These are phyloP conservation scores for Sussaba pulchella DNA, from an alignment of 2,888 invertebrate species.

Conservation along the genomic window DNA sequence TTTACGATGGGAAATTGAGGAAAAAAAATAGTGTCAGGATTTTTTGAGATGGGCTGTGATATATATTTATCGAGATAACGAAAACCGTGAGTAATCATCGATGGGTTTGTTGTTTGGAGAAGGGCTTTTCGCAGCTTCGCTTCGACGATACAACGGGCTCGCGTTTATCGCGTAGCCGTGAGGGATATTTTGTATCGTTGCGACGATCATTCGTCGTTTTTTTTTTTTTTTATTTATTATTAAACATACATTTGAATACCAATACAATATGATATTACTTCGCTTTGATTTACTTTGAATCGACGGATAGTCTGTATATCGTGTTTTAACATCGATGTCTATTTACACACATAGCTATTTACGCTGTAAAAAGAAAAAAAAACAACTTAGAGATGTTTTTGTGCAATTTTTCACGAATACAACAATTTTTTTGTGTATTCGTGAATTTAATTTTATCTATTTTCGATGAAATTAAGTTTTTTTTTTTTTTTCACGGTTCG, in stretches of 20 bases:
- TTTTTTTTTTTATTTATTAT: too few species aligned
- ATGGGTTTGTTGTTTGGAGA: slow-evolving; percentile 4
- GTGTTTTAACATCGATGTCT: slow-evolving; percentile 33
- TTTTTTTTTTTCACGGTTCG: neutral
- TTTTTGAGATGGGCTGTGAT: slow-evolving; percentile 23
- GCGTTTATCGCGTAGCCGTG: slow-evolving; percentile 34
- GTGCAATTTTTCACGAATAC: neutral
- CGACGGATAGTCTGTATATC: slow-evolving; percentile 40
- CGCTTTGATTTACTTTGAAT: slow-evolving; percentile 61
- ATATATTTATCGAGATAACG: slow-evolving; percentile 22
- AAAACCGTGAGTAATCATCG: slow-evolving; percentile 31
- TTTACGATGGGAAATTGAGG: slow-evolving; percentile 47
- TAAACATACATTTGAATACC: slow-evolving; percentile 83
- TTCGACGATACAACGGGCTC: slow-evolving; percentile 31
- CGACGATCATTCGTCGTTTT: slow-evolving; percentile 64
- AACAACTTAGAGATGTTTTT: neutral
- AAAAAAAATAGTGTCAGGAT: slow-evolving; percentile 32
- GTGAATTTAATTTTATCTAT: neutral
- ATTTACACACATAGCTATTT: slow-evolving; percentile 14
- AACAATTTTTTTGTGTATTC: slow-evolving; percentile 7
- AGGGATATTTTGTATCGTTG: slow-evolving; percentile 54
- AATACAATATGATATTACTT: slow-evolving; percentile 75
- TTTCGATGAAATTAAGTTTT: too few species aligned
- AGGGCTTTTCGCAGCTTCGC: slow-evolving; percentile 18
- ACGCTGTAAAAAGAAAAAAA: slow-evolving; percentile 6